Evolutionary conservation across 2,888 invertebrate genomes (phyloP), one percentile per base, ranked within the genome.

Genomic region (Theristus sp.): DNA sequence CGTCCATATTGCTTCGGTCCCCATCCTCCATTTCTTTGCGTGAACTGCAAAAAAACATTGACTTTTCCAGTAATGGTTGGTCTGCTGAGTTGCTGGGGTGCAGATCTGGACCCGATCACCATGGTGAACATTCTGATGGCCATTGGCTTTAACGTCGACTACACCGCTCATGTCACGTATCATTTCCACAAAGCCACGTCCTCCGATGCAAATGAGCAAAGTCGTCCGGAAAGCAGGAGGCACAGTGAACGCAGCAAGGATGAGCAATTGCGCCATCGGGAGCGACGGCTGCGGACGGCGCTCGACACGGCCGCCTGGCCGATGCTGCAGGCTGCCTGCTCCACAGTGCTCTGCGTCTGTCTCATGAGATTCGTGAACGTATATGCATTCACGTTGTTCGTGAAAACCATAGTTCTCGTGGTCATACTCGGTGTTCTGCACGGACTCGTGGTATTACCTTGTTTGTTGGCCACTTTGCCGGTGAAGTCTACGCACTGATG

Each of bases 101-200:
- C 68, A 2, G 71, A 71, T 61, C 62, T 71, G 29, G 71, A 72
- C 49, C 71, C 71, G 3, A 69, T 72, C 13, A 68, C 68, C 13
- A 68, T 70, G 67, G 67, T 69, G 31, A 67, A 67, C n/a, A 55
- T 55, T 2, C 2, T 55, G 2, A 31, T 59, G 55, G 30, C 55
- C 22, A 30, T 56, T n/a, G 56, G 30, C 30, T 56, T 56, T 30
- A 56, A 6, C 17, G 56, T 28, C 20, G 29, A 29, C 30, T 56
- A 29, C 56, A 56, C 56, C 22, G 56, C 56, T 2, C 56, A 56
- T 30, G 56, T 56, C 30, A 30, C n/a, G 13, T 56, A 30, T 56
- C 56, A 56, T 26, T 54, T 26, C 27, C 26, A 54, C 54, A 54
- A 54, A n/a, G n/a, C n/a, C n/a, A n/a, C n/a, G n/a, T n/a, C n/a